Base-by-base conservation (phyloP, 2,113 vertebrate genomes). In the Syngnathoides biaculeatus region DNA sequence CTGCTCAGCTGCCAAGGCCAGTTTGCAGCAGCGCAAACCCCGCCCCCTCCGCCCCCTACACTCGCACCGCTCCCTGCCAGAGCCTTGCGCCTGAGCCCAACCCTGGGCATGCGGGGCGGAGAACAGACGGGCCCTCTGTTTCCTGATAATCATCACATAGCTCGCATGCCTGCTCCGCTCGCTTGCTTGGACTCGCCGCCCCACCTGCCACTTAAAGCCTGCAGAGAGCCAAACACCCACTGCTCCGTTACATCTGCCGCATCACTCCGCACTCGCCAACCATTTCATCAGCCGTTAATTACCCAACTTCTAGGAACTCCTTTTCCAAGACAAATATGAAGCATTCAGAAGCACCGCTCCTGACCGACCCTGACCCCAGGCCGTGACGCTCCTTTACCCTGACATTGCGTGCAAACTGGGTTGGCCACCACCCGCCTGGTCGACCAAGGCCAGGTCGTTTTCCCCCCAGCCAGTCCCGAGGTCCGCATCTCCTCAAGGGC, bases 61-160 rank as follows among this genome's bases (percentile, higher is more conserved):
- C 26, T 57, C 26, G 26, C 55, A 17, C 39, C 39, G 39, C 60
- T 62, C 60, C 60, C 22, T 22, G 14, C n/a, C 55, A 30, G 30
- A 57, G 26, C 48, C 48, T 52, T 52, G 48, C 22, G 48, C 55
- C 14, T 19, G 55, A 26, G 60, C 60, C 30, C 67, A 69, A 68
- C 86, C 73, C 53, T 7, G n/a, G 79, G 82, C 60, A 62, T 43
- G 39, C 72, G 65, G 72, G 73, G 67, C 66, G 47, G 72, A 72
- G 86, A 90, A 91, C 90, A 91, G 89, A 88, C 86, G 50, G 84
- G 67, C 79, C 71, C 85, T 91, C 86, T 91, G 88, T 89, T 86
- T 80, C 79, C 78, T 81, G 87, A 89, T 90, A 91, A 89, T 91
- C 86, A 89, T 90, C 90, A 79, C 91, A 90, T 92, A 88, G 86